Evolutionary conservation across 2,113 vertebrate species (phyloP).

Genomic region (Panthera uncia): DNA sequence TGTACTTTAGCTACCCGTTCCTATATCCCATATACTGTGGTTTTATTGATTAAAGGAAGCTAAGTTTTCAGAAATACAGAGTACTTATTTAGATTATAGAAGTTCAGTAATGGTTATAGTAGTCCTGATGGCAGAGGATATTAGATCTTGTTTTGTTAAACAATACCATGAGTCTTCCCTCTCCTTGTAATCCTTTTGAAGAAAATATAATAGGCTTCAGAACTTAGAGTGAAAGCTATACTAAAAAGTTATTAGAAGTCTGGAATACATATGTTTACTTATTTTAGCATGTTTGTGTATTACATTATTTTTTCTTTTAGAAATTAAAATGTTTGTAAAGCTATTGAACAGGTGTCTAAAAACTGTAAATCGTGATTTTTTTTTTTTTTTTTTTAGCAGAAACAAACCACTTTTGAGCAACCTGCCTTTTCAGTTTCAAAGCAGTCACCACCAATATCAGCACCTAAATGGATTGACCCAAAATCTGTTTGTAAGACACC

Average conservation of each 20-base stretch:
- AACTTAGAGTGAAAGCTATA: constrained; percentile 28
- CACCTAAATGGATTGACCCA: constrained; percentile 71
- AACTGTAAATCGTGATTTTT: not conserved
- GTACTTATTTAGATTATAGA: not conserved
- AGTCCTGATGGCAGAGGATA: not conserved
- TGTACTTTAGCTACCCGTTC: not conserved
- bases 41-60: constrained; percentile 24
- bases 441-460: constrained; percentile 80
- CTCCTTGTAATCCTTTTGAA: not conserved
- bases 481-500: constrained; percentile 87
- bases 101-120: not conserved
- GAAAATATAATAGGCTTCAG: constrained; percentile 9
- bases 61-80: constrained; percentile 19
- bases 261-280: not conserved
- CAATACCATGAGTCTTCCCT: not conserved
- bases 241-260: not conserved
- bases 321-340: constrained; percentile 39
- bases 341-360: not conserved
- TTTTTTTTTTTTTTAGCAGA: constrained; percentile 81
- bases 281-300: constrained; percentile 3
- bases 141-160: constrained; percentile 8
- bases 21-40: not conserved
- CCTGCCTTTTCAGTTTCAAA: constrained; percentile 78
- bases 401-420: constrained; percentile 80
- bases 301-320: constrained; percentile 15